Conservation (phyloP, 1,140 invertebrate species). For the Euura saliciscinereae region DNA sequence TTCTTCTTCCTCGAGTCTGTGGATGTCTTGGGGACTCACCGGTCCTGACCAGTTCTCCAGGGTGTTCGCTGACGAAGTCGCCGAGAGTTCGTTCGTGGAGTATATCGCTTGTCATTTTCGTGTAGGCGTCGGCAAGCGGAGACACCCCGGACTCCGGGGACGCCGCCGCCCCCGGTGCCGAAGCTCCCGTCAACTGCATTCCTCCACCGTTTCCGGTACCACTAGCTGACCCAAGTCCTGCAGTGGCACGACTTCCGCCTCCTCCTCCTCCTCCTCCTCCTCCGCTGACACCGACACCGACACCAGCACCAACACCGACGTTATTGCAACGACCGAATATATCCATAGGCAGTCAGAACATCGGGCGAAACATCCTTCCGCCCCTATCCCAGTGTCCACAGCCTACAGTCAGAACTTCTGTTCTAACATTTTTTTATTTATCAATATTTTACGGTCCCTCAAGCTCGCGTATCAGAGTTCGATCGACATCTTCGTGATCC, state of each 20-base stretch:
- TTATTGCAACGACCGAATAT: constrained; percentile 60
- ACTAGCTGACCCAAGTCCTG: constrained; percentile 1
- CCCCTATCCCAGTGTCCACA: constrained; percentile 20
- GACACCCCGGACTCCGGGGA: constrained; percentile 59
- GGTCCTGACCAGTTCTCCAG: constrained; percentile 89
- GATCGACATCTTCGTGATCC: not conserved
- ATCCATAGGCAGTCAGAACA: constrained; percentile 60
- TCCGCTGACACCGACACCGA: constrained; percentile 38
- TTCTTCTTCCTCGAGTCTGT: not conserved
- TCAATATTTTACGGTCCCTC: not conserved
- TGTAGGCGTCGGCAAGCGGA: constrained; percentile 80
- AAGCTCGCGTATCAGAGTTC: not conserved
- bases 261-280: constrained; percentile 36
- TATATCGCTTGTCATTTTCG: constrained; percentile 88
- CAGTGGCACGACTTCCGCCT: constrained; percentile 28
- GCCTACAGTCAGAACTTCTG: not conserved
- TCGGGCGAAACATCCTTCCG: constrained; percentile 52
- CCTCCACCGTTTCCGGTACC: constrained; percentile 32
- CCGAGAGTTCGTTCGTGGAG: constrained; percentile 85
- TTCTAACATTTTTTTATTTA: not conserved
- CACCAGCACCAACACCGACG: constrained; percentile 46
- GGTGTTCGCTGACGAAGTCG: constrained; percentile 90
- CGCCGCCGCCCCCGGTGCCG: constrained; percentile 55
- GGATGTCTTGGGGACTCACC: constrained; percentile 56
- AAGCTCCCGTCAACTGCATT: constrained; percentile 61